Evolutionary conservation across 2,113 vertebrate genomes (phyloP).

Genomic region (Gymnobelideus leadbeateri): DNA sequence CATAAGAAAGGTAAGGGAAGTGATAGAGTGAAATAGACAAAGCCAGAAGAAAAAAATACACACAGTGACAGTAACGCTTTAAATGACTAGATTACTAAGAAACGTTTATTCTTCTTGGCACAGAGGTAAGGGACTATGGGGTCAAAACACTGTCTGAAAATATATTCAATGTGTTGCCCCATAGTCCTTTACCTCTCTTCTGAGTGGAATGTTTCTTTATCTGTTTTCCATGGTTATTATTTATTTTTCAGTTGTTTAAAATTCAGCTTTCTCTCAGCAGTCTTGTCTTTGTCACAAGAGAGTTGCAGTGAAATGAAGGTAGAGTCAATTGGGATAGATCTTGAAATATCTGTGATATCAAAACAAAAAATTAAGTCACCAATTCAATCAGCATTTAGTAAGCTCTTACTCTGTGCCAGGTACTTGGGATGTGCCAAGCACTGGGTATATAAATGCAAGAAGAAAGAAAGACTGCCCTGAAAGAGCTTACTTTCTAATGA

Average conservation of each 20-base stretch:
- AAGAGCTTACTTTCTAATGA: not conserved
- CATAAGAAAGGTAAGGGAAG: not conserved
- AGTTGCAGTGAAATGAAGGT: not conserved
- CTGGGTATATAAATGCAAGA: not conserved
- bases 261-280: not conserved
- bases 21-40: not conserved
- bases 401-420: not conserved
- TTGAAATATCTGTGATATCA: not conserved
- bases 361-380: not conserved
- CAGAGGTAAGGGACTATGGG: not conserved
- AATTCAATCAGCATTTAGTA: not conserved
- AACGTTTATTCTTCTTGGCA: not conserved
- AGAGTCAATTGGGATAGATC: not conserved
- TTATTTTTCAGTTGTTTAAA: not conserved
- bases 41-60: not conserved
- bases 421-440: not conserved
- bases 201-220: not conserved
- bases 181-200: not conserved
- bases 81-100: not conserved
- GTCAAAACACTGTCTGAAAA: not conserved
- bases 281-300: not conserved
- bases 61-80: not conserved
- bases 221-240: not conserved
- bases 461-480: not conserved
- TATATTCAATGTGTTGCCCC: not conserved